phyloP scores from a whole-genome alignment of 2,888 invertebrate species.

The Conomelus anceps region DNA sequence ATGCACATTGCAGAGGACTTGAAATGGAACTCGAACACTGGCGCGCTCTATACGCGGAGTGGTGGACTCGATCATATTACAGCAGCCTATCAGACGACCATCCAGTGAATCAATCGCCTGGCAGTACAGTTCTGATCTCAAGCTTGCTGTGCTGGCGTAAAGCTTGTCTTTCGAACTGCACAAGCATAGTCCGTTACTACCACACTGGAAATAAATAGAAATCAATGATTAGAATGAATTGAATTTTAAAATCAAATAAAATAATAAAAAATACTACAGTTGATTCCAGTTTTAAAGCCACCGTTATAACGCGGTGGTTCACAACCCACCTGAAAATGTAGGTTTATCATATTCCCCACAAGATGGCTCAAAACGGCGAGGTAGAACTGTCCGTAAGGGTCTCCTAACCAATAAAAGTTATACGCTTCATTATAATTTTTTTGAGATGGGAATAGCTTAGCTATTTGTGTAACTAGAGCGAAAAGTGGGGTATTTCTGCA shows the following conservation, averaged over 20 bases:
- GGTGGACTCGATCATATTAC: slow-evolving; percentile 56
- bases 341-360: too few relatives aligned
- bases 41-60: slow-evolving; percentile 59
- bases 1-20: slow-evolving; percentile 73
- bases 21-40: slow-evolving; percentile 56
- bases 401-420: too few relatives aligned
- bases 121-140: slow-evolving; percentile 44
- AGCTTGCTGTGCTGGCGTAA: slow-evolving; percentile 46
- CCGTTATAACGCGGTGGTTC: too few relatives aligned
- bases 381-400: too few relatives aligned
- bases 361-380: too few relatives aligned
- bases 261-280: too few relatives aligned
- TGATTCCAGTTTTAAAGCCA: too few relatives aligned
- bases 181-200: slow-evolving; percentile 44
- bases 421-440: too few relatives aligned
- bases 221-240: not conserved
- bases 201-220: slow-evolving; percentile 37
- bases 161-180: slow-evolving; percentile 49
- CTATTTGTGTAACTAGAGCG: too few relatives aligned
- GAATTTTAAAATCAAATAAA: not conserved
- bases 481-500: too few relatives aligned
- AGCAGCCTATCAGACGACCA: slow-evolving; percentile 71
- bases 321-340: too few relatives aligned
- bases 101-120: slow-evolving; percentile 70
- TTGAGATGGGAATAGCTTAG: too few relatives aligned